Conservation (phyloP, 2,888 invertebrate genomes). For the Lasioglossum pauxillum region DNA sequence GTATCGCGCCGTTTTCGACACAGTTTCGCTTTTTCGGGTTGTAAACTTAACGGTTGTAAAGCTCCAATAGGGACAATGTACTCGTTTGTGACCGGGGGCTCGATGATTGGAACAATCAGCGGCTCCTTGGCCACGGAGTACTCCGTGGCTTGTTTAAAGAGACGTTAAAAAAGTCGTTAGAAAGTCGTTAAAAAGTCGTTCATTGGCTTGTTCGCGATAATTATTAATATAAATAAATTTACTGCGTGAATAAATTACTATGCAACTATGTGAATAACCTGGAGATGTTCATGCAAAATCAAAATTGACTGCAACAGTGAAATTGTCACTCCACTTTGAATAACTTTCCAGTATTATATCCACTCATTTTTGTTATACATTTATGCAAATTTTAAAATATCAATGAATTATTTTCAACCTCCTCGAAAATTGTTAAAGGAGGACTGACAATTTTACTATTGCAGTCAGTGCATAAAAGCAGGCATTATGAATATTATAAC, state of each 20-base stretch:
- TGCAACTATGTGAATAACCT: neutral
- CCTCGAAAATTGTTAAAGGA: no score
- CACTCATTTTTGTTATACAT: no score
- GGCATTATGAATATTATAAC: no score
- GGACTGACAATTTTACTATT: no score
- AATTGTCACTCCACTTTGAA: neutral
- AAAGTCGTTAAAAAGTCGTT: no score
- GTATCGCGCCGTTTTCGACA: constrained; percentile 60
- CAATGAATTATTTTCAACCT: no score
- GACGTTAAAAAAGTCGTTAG: neutral
- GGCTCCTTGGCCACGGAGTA: neutral
- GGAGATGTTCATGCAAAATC: no score
- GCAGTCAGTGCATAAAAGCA: no score
- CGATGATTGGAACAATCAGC: neutral
- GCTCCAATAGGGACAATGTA: constrained; percentile 18
- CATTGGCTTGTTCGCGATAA: neutral
- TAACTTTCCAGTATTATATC: no score
- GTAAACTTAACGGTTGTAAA: constrained; percentile 55
- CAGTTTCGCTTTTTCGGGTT: constrained; percentile 47
- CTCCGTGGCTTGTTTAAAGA: neutral
- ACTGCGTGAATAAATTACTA: no score
- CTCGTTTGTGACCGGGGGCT: neutral
- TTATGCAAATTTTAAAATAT: no score
- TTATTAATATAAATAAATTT: neutral
- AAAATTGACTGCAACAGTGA: neutral